Evolutionary conservation across 1,140 invertebrate genomes (phyloP), one percentile per base, ranked within the genome.

Genomic region (Leptopilina boulardi): DNA sequence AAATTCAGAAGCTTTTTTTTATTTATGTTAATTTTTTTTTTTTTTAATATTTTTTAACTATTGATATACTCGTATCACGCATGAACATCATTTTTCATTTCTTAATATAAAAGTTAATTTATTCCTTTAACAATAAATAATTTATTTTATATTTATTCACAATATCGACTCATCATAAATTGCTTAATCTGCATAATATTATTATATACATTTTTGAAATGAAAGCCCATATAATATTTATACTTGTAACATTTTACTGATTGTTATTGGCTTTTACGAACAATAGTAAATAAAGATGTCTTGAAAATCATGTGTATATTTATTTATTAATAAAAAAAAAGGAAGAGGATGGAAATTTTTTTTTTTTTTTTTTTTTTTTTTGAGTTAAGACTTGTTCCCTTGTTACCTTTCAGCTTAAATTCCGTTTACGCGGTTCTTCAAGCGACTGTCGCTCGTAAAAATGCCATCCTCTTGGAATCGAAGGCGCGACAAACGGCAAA

Each of bases 401-500:
- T 66, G 59, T 66, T 66, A 66, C 23, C 26, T 66, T 66, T 66
- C 59, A 66, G 59, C 11, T 66, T 26, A 66, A 66, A 66, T 66
- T 66, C 13, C 59, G 59, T 66, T 66, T 30, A 66, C 59, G 59
- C 23, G 59, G 15, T 66, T 66, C 59, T 66, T 66, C 59, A 26
- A 34, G 23, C 2, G 23, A 15, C 59, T 26, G 75, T n/a, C 34
- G 73, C 73, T 84, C 83, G 81, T 84, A 85, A 85, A 85, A 85
- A 76, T 70, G 56, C 77, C 72, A 38, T 66, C 23, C 59, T 77
- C 75, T 71, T 74, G 76, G 56, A 82, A 83, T 85, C 81, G 79
- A 81, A 74, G 59, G 56, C 73, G 75, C 75, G 83, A 80, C 82
- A 84, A 80, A 84, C 26, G 56, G 74, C 76, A 56, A 82, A 81